Base-by-base conservation (phyloP, 2,888 invertebrate genomes). In the Tipula unca region DNA sequence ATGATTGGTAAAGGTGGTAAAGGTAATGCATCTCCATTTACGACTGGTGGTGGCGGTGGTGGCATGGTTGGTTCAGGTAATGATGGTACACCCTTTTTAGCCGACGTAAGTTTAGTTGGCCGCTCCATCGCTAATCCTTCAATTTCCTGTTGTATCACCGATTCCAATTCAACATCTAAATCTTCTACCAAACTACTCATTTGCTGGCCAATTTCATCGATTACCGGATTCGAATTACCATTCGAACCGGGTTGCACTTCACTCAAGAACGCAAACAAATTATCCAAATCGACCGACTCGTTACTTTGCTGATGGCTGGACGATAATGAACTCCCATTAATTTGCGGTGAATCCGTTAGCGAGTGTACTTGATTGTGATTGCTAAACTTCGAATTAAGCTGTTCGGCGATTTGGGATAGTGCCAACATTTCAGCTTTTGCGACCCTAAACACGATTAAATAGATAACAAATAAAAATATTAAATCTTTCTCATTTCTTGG, bases 201-300 rank as follows among this genome's bases (percentile, higher is more conserved):
- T 88, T 95, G 94, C 88, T 95, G 95, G 0, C 95, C 96, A 82
- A 97, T 96, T 91, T 96, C 96, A 14, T 96, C 95, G 86, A 96
- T 94, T 20, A 94, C 91, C 85, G 94, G 93, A 87, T 94, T 94
- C 88, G 92, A 93, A 14, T 92, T 92, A 4, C 91, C 89, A 39
- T 91, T 92, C 10, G 29, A 17, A 10, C 84, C 84, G 0, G 92
- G 92, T 87, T 93, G 93, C 54, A 96, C 95, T 88, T 97, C 97
- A 0, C 96, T 96, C 29, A 97, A 92, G 91, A 97, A 97, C 86
- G 96, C 96, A 91, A 97, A 97, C 88, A 97, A 91, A 90, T 97
- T 97, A 90, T 97, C 97, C 88, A 97, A 91, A 89, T 97, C 97
- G 0, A 97, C 95, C 0, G 96, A 95, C 88, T 96, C 96, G 8